Base-by-base conservation (phyloP, 2,888 invertebrate species). In the Sphinx pinastri region DNA sequence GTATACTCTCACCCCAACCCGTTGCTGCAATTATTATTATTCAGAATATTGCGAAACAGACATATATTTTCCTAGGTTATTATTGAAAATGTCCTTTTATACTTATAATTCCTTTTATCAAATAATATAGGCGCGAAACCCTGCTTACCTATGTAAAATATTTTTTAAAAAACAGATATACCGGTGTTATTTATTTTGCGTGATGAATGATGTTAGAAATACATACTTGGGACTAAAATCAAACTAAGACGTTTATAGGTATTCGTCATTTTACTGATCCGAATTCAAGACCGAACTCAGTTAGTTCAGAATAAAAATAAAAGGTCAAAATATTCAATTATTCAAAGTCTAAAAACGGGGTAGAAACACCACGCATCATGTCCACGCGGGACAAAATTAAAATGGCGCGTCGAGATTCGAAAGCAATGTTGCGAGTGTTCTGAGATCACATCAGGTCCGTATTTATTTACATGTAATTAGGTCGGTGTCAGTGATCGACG, bases 381-480 rank as follows among this genome's bases (percentile, higher is more conserved):
- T 49, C 49, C 47, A 70, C 47, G 66, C 66, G n/a, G 70, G 45
- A 66, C 58, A 25, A 70, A 57, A 66, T 70, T 51, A 66, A 63
- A 66, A 49, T 54, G 66, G n/a, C 47, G 16, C 47, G 69, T 57
- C 66, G 47, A 66, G 57, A 47, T 70, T 31, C 49, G 57, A 70
- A 55, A 51, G 57, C 67, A 49, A 67, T 70, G 55, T 54, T 55
- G 52, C 14, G 68, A 45, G n/a, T 54, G 38, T 38, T 52, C 51
- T 12, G 58, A 52, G 63, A 63, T 63, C 63, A 63, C 63, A 19
- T 59, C 70, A 68, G 72, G 77, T 78, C 85, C 84, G 89, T 89
- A 91, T 91, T 90, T 91, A 91, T 91, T 92, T 91, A 89, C 90
- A 91, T 91, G 88, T 92, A 92, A 93, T 92, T 90, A 92, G 89